Evolutionary conservation across 2,113 vertebrate species (phyloP).

Genomic region (Xerus inauris): DNA sequence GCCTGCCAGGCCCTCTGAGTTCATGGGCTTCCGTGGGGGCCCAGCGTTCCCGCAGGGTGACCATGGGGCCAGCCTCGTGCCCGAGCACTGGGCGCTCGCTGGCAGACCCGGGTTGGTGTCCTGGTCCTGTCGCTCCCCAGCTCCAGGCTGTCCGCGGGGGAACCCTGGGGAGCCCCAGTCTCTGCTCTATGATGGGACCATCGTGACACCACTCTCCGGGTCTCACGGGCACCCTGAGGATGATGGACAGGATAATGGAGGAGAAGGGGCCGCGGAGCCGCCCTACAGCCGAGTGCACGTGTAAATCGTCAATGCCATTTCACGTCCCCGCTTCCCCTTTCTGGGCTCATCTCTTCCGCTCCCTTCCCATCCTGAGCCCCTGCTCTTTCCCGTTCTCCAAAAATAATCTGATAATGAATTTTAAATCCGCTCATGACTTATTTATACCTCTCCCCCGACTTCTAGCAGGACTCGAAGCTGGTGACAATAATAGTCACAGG

Average conservation of each 20-base stretch:
- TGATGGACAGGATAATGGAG: neutral
- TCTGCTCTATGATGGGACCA: neutral
- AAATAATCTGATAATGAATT: constrained; percentile 53
- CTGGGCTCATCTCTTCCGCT: neutral
- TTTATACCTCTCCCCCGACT: constrained; percentile 13
- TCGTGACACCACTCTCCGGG: neutral
- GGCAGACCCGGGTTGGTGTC: neutral
- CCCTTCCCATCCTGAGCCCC: neutral
- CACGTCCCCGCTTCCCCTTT: neutral
- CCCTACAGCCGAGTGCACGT: rapidly evolving
- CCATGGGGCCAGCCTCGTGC: neutral
- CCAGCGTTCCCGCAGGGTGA: neutral
- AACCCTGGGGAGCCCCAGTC: neutral
- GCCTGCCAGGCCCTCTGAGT: neutral
- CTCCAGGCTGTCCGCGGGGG: neutral
- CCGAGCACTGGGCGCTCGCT: neutral
- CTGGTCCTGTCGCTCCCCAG: neutral
- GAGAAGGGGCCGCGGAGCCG: too few relatives aligned
- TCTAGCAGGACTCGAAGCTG: neutral
- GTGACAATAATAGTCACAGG: neutral
- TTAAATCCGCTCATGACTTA: constrained; percentile 60
- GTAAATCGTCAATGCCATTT: neutral
- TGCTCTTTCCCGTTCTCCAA: constrained; percentile 26
- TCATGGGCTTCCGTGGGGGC: neutral
- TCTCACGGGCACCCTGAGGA: rapidly evolving